Base-by-base conservation (phyloP, 1,140 invertebrate genomes). In the Euborellia annulipes region DNA sequence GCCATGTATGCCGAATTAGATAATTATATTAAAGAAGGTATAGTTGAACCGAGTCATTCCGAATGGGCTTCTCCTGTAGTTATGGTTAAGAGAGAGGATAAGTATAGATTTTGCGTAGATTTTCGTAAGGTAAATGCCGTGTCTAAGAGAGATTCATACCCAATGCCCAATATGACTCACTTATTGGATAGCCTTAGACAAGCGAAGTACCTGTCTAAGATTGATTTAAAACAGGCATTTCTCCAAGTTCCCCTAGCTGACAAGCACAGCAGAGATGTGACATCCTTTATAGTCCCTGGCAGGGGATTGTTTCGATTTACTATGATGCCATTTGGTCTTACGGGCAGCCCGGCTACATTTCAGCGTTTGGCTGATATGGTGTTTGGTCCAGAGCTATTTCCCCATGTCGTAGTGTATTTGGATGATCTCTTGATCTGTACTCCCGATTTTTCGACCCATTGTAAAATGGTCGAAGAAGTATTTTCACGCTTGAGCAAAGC, bases 291-390 rank as follows among this genome's bases (percentile, higher is more conserved):
- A 4, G 59, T 62, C 0, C 59, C 57, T 1, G 56, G 60, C 4
- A 59, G 54, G 43, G 60, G 61, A 1, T 50, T 62, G 2, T 69
- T 50, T 43, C 55, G 62, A 8, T 70, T 66, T 46, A 50, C 42
- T 3, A 45, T 58, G 1, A 62, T 69, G 60, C 60, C 64, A 0
- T 69, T 67, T 53, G 67, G 65, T 0, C 47, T 71, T 0, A 48
- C 47, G 2, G 62, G 63, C 23, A 58, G 60, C 2, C 58, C 55
- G 13, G 59, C 62, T 2, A 64, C 61, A 0, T 62, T 59, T 38
- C 48, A 55, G 39, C 27, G 54, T 19, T 32, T 57, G 8, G 58
- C 58, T 43, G 50, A 52, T 17, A 41, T 50, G 17, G 42, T 59
- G 9, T 36, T 66, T 0, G 47, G 16, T 7, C 22, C 27, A 2